Percentiles rank a stretch among this genome's conserved stretches.
Evolutionary conservation across 2,113 vertebrate genomes (phyloP).

Genomic region (Castor canadensis): DNA sequence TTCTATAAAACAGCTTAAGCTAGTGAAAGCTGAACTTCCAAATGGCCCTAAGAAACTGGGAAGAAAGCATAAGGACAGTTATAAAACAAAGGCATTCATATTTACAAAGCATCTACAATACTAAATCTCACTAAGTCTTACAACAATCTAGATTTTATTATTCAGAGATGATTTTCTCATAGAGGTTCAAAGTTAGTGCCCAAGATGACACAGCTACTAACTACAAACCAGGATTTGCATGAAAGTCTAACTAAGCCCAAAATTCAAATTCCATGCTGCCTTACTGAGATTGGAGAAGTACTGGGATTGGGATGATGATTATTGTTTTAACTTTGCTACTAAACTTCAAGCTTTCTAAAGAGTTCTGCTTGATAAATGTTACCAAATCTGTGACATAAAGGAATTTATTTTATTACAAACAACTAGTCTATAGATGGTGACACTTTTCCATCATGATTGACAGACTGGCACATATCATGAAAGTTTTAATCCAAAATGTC

Average conservation of each 20-base stretch:
- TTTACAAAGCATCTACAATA: not conserved
- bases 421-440: not conserved
- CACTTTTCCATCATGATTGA: not conserved
- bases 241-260: not conserved
- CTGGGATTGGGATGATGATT: not conserved
- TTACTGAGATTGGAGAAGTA: not conserved
- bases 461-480: not conserved
- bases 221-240: not conserved
- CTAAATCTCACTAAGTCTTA: not conserved
- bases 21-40: not conserved
- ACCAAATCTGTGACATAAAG: not conserved
- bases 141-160: not conserved
- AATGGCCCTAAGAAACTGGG: not conserved
- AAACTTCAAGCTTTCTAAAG: not conserved
- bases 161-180: not conserved
- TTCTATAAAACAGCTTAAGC: not conserved
- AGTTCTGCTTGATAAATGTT: not conserved
- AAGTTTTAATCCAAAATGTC: slow-evolving; percentile 21
- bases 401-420: not conserved
- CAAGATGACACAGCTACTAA: slow-evolving; percentile 12
- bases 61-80: not conserved
- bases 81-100: not conserved
- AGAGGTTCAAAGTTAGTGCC: not conserved
- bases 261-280: not conserved
- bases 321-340: not conserved